Conservation (phyloP, 2,888 invertebrate genomes). For the Leuctra nigra region DNA sequence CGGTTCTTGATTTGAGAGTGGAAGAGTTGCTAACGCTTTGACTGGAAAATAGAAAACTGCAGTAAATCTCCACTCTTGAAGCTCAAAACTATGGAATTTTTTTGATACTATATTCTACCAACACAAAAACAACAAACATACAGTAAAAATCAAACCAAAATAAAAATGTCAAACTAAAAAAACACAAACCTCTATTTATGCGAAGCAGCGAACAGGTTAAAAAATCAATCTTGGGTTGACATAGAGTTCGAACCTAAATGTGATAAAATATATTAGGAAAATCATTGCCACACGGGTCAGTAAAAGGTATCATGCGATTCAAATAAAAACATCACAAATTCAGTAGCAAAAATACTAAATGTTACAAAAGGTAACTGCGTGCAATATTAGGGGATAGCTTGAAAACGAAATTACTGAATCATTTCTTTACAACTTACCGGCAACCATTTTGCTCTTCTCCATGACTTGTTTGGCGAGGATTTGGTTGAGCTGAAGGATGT, state of each 20-base stretch:
- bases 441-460: conserved; percentile 92
- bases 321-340: neutral
- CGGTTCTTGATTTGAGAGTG: conserved; percentile 47
- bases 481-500: conserved; percentile 84
- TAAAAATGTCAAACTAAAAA: conserved; percentile 27
- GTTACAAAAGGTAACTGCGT: too few relatives aligned
- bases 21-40: conserved; percentile 70
- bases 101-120: too few relatives aligned
- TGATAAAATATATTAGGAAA: neutral
- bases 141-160: conserved; percentile 34
- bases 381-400: too few relatives aligned
- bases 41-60: conserved; percentile 42
- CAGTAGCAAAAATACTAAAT: neutral
- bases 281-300: too few relatives aligned
- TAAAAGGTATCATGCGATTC: neutral
- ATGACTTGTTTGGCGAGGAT: conserved; percentile 90
- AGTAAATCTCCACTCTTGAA: conserved; percentile 1
- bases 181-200: conserved; percentile 26
- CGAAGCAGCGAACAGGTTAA: conserved; percentile 23
- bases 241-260: conserved; percentile 28
- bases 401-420: too few relatives aligned
- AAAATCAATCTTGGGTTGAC: conserved; percentile 26
- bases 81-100: too few relatives aligned
- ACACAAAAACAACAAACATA: conserved; percentile 27
- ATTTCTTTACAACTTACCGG: conserved; percentile 69